Conservation (phyloP, 2,797 vertebrate genomes). For the Odontamblyopus lacepedii region DNA sequence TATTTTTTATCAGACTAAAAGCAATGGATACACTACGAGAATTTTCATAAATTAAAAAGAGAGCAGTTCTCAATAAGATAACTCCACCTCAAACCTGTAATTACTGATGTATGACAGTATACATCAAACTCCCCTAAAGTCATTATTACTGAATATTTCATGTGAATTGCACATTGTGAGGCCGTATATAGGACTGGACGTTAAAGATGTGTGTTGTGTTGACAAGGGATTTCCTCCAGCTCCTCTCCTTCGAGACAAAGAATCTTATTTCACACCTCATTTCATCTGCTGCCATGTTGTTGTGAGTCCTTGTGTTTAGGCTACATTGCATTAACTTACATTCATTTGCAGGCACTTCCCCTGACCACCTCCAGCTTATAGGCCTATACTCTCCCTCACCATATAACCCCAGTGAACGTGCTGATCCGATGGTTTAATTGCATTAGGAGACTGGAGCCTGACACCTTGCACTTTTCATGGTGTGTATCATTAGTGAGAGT, state of each 20-base stretch:
- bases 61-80: background rate
- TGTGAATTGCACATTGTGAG: constrained; percentile 35
- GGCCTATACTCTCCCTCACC: constrained; percentile 5
- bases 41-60: background rate
- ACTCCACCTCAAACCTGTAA: background rate
- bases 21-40: background rate
- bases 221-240: constrained; percentile 74
- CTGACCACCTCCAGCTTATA: constrained; percentile 6
- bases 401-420: constrained; percentile 8
- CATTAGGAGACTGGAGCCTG: constrained; percentile 30
- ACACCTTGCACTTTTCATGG: constrained; percentile 46
- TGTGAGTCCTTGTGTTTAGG: constrained; percentile 11
- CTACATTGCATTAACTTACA: constrained; percentile 16
- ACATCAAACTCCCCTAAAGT: constrained; percentile 16
- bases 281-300: constrained; percentile 59
- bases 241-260: constrained; percentile 74
- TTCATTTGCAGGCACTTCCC: constrained; percentile 8
- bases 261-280: constrained; percentile 85
- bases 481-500: constrained; percentile 51
- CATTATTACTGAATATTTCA: constrained; percentile 28
- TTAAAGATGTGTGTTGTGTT: constrained; percentile 64
- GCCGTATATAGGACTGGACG: constrained; percentile 39
- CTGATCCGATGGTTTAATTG: constrained; percentile 33
- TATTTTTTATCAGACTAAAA: background rate
- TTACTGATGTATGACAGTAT: background rate